Conservation (phyloP, 2,797 vertebrate species). For the Phataginus tricuspis region DNA sequence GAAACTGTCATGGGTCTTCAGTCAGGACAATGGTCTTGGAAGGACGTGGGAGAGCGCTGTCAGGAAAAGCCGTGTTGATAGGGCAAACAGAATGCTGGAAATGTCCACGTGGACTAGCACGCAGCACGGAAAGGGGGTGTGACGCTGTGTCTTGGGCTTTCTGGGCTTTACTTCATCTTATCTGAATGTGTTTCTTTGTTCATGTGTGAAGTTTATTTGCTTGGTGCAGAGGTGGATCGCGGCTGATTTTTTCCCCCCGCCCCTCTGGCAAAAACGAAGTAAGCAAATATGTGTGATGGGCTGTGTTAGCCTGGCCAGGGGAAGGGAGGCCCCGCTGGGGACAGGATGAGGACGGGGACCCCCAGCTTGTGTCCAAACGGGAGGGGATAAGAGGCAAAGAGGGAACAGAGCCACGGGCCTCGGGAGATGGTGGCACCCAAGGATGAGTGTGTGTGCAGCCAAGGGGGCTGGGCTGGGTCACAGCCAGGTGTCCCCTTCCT, state of each 20-base stretch:
- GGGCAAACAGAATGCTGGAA: background rate
- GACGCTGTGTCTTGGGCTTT: fast-evolving
- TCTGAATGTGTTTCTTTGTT: background rate
- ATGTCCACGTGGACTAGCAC: background rate
- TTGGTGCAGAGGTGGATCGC: background rate
- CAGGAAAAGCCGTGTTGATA: background rate
- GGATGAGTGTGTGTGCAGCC: no score
- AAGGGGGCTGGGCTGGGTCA: background rate
- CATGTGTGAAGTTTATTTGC: background rate
- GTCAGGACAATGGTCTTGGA: background rate
- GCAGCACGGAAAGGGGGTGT: fast-evolving
- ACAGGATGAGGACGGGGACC: background rate
- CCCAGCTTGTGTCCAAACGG: background rate
- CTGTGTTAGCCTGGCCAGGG: background rate
- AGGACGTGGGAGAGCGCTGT: background rate
- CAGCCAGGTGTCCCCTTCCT: fast-evolving
- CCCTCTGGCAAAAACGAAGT: background rate
- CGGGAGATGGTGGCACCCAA: background rate
- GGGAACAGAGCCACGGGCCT: background rate
- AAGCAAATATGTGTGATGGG: background rate
- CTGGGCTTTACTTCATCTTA: background rate
- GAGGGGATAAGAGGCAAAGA: background rate
- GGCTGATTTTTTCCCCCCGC: background rate
- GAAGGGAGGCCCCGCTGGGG: background rate
- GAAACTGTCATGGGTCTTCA: background rate